Percentiles rank a stretch among this genome's conserved stretches.
Conservation (phyloP, 2,797 vertebrate genomes). For the Neosilurus mollespiculum region DNA sequence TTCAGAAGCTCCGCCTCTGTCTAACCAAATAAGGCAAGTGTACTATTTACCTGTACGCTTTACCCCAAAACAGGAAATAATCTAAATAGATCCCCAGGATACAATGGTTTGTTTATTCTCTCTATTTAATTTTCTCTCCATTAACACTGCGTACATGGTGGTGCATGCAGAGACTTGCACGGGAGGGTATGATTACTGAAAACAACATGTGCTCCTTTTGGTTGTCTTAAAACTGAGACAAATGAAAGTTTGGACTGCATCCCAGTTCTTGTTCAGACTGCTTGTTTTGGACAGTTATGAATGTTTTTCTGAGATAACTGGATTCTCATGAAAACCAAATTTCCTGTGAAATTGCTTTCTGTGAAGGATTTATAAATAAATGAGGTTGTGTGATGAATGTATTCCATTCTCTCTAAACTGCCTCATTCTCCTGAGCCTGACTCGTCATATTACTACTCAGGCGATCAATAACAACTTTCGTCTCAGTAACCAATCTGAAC, state of each 20-base stretch:
- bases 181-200: not conserved
- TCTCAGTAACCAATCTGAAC: not conserved
- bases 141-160: slow-evolving; percentile 1
- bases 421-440: not conserved
- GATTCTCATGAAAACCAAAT: not conserved
- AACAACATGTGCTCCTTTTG: not conserved
- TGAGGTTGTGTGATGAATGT: not conserved
- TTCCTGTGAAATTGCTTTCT: not conserved
- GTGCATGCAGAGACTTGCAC: not conserved
- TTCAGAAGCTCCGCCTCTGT: slow-evolving; percentile 23
- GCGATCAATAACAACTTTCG: not conserved
- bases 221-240: not conserved
- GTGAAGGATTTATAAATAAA: not conserved
- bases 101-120: not conserved
- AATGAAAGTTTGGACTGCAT: not conserved
- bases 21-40: slow-evolving; percentile 37
- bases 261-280: no score
- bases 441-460: not conserved
- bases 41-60: not conserved
- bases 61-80: not conserved
- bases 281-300: not conserved
- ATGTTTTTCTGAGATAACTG: no score
- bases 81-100: not conserved
- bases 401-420: not conserved
- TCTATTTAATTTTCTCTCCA: not conserved